Base-by-base conservation (phyloP, 1,140 invertebrate species). In the Heliconius nattereri region DNA sequence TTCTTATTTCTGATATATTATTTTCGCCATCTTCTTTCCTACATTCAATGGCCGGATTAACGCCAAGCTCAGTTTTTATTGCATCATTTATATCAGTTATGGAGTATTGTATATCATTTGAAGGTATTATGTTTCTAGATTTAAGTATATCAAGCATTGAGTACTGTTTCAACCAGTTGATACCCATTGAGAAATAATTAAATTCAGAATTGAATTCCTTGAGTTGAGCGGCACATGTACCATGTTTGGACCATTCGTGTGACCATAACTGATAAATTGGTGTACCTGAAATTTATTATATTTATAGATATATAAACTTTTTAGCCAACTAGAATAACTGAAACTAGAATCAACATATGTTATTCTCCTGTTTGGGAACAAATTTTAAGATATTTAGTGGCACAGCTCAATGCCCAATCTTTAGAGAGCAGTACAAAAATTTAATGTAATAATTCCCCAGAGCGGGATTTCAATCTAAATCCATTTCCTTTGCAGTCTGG, bases 181-280 rank as follows among this genome's bases (percentile, higher is more conserved):
- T 85, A 0, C 97, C 97, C 81, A 96, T 93, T 2, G 91, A 85
- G 82, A 98, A 98, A 88, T 98, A 98, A 86, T 97, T 97, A 0
- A 95, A 85, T 86, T 98, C 96, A 8, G 94, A 95, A 83, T 96
- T 95, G 1, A 98, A 87, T 9, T 85, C 71, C n/a, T 95, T 90
- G 3, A 98, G 80, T 9, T 88, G 84, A 1, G 96, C 94, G 20
- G 97, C 97, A 87, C 98, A 98, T 1, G 97, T 97, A 0, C 97
- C 98, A 89, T 98, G 98, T 87, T 98, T 98, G 1, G 95, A 89
- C 97, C 97, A 98, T 89, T 98, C 98, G 80, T 98, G 97, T 80
- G 96, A 94, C 98, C 97, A 98, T 9, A 98, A 95, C 9, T 95
- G 95, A 84, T 96, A 95, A 16, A 91, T 86, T 52, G 94, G 91